Base-by-base conservation (phyloP, 1,140 invertebrate genomes). In the Elymnias hypermnestra region DNA sequence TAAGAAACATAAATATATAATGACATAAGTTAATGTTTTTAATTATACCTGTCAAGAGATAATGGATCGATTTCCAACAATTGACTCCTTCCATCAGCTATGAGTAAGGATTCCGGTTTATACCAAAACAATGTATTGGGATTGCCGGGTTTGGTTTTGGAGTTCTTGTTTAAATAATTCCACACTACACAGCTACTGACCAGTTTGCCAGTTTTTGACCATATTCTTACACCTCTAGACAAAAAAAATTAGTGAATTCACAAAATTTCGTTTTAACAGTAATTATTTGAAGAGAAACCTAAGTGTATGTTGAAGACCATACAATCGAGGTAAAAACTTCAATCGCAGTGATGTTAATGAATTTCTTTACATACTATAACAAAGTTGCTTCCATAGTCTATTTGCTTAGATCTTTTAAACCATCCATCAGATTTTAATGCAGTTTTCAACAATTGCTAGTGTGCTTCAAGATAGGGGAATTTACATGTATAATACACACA, bases 201-300 rank as follows among this genome's bases (percentile, higher is more conserved):
- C 3, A 72, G 29, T 53, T 75, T 81, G 1, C 81, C 81, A 17
- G 61, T 43, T 33, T 74, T 72, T 2, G 76, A 77, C 78, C 76
- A 81, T 37, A 84, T 57, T 18, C 67, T 55, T 1, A 82, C 49
- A 38, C 53, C 48, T 7, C 79, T 81, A 59, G 17, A 68, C 70
- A 36, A 4, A 26, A 9, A 26, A 26, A n/a, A 1, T n/a, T n/a
- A 7, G 4, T 9, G 3, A 26, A n/a, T n/a, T 26, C 10, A n/a
- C 4, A 26, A n/a, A 26, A 26, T n/a, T n/a, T n/a, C n/a, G n/a
- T n/a, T n/a, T n/a, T n/a, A 26, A 26, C 1, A 26, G 3, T 9
- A 17, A 18, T 19, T 22, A 14, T 42, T 17, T 25, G 10, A 8
- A 10, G 10, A 9, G 15, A 12, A 3, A 41, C 8, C n/a, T 5